These are phyloP conservation scores for Chironomus tentans DNA, from an alignment of 2,888 invertebrate genomes.

Conservation along the genomic window DNA sequence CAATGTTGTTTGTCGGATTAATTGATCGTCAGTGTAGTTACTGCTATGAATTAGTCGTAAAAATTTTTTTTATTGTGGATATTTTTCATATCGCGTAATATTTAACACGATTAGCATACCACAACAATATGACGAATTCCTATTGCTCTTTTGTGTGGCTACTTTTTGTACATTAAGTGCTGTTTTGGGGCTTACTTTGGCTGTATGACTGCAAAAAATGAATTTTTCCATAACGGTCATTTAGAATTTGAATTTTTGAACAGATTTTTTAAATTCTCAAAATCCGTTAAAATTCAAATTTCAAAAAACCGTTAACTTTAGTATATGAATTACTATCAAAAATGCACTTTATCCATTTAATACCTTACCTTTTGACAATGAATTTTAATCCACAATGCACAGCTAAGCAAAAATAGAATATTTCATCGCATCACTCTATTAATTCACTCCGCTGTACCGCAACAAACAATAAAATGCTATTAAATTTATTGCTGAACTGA, in stretches of 20 bases:
- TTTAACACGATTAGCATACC: not conserved
- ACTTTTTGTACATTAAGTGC: too few species aligned
- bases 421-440: not conserved
- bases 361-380: too few species aligned
- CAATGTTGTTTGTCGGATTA: conserved; percentile 17
- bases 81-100: not conserved
- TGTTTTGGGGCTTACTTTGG: too few species aligned
- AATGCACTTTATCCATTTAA: not conserved
- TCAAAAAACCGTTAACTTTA: not conserved
- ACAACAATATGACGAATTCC: not conserved
- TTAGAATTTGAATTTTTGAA: not conserved
- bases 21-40: not conserved
- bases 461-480: conserved; percentile 13
- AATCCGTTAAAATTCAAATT: not conserved
- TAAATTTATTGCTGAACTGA: not conserved
- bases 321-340: not conserved
- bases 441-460: not conserved
- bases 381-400: not conserved
- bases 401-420: not conserved
- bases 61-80: not conserved
- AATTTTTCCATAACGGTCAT: not conserved
- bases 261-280: not conserved
- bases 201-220: too few species aligned
- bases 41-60: conserved; percentile 3
- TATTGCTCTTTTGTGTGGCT: too few species aligned